Evolutionary conservation across 2,113 vertebrate species (phyloP).

Genomic region (Silurus meridionalis): DNA sequence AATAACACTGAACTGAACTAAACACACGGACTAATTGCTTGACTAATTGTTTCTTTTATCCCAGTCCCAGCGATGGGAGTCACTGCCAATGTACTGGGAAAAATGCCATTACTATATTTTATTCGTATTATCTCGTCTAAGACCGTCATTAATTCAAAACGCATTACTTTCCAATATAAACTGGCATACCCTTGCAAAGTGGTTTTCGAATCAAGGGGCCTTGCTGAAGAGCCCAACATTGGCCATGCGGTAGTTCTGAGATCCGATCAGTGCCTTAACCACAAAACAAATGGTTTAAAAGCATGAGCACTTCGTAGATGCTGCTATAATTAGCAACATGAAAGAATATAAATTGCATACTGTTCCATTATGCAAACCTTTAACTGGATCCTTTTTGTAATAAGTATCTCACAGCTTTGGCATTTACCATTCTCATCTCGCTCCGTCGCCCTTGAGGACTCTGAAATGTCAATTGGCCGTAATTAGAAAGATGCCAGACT

Average conservation of each 20-base stretch:
- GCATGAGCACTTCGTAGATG: background rate
- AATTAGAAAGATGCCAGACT: conserved; percentile 58
- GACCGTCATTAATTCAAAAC: conserved; percentile 12
- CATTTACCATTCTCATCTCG: conserved; percentile 51
- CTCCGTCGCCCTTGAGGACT: conserved; percentile 44
- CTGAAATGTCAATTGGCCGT: conserved; percentile 62
- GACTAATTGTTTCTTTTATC: background rate
- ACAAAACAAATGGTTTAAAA: conserved; percentile 17
- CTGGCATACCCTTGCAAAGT: background rate
- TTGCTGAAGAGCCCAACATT: background rate
- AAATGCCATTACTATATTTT: background rate
- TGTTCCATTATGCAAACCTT: conserved; percentile 33
- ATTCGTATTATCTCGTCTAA: background rate
- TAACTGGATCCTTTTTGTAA: conserved; percentile 40
- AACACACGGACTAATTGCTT: background rate
- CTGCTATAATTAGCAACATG: background rate
- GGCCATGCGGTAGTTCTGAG: background rate
- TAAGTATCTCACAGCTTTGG: conserved; percentile 36
- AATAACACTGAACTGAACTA: background rate
- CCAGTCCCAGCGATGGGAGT: background rate
- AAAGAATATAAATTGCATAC: background rate
- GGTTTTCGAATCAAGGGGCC: background rate
- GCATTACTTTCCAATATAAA: background rate
- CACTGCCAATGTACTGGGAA: background rate
- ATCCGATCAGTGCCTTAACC: background rate